Evolutionary conservation across 2,888 invertebrate species (phyloP).

Genomic region (Geophilus truncorum): DNA sequence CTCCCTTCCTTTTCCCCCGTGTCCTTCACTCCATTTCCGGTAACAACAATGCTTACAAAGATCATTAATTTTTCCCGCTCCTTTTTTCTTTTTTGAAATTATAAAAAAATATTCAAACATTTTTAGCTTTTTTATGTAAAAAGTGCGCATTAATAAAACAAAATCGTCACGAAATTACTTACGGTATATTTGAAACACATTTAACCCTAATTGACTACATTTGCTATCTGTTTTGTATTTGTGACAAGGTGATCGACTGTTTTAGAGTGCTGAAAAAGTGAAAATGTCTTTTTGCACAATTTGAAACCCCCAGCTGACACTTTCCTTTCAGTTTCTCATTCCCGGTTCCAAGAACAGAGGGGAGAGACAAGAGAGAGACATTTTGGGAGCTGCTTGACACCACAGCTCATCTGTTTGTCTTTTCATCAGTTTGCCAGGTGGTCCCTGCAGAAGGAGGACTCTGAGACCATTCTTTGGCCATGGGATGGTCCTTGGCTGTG

Average conservation of each 20-base stretch:
- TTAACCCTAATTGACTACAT: too few relatives aligned
- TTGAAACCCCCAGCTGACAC: neutral
- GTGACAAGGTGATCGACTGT: neutral
- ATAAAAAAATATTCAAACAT: neutral
- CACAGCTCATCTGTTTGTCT: neutral
- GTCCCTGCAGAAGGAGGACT: neutral
- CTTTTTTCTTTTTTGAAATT: neutral
- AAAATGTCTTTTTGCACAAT: neutral
- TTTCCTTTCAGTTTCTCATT: neutral
- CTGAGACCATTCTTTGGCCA: neutral
- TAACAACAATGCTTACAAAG: neutral
- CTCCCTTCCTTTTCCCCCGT: neutral
- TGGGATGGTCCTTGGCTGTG: neutral
- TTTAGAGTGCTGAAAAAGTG: neutral
- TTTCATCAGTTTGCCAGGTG: conserved; percentile 2
- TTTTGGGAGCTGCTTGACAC: neutral
- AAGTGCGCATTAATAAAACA: too few relatives aligned
- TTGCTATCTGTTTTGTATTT: too few relatives aligned
- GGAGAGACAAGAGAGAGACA: neutral
- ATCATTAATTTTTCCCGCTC: neutral
- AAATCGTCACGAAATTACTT: too few relatives aligned
- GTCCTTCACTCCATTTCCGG: neutral
- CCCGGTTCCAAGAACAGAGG: neutral
- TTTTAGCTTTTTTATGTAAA: too few relatives aligned
- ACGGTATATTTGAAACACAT: too few relatives aligned